Evolutionary conservation across 2,797 vertebrate genomes (phyloP).

Genomic region (Heliangelus exortis): DNA sequence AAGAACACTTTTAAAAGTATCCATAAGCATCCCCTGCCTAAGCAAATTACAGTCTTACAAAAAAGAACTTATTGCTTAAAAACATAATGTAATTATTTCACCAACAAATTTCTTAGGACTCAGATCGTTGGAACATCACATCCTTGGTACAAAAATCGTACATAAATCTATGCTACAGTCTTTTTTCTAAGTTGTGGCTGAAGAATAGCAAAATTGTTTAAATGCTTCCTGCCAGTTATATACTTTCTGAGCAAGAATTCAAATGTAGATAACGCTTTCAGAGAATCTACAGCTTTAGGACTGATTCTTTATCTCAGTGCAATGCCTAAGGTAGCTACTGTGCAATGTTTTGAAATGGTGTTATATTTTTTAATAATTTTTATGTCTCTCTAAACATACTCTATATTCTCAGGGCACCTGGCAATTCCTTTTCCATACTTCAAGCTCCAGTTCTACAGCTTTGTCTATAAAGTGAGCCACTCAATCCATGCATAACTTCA

Average conservation of each 20-base stretch:
- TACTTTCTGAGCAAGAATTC: background rate
- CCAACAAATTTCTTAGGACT: conserved; percentile 8
- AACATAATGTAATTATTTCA: background rate
- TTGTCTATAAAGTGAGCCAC: background rate
- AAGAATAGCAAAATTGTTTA: background rate
- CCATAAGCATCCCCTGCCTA: background rate
- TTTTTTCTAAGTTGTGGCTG: background rate
- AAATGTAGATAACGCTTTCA: background rate
- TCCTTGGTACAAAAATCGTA: background rate
- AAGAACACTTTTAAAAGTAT: background rate
- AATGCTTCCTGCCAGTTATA: background rate
- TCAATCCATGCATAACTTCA: background rate
- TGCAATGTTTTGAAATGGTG: background rate
- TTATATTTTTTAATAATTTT: background rate
- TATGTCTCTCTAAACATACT: background rate
- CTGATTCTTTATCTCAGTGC: background rate
- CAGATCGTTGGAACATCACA: background rate
- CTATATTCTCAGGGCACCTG: background rate
- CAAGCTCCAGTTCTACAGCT: background rate
- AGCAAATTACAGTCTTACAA: background rate
- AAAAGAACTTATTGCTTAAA: background rate
- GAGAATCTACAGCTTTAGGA: background rate
- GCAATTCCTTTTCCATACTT: background rate
- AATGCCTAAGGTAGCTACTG: background rate
- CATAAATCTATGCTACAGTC: background rate